A percentile compares a stretch with the other conserved stretches of the same genome.
These are phyloP conservation scores for Arctia plantaginis DNA, from an alignment of 2,888 invertebrate genomes.

Conservation along the genomic window DNA sequence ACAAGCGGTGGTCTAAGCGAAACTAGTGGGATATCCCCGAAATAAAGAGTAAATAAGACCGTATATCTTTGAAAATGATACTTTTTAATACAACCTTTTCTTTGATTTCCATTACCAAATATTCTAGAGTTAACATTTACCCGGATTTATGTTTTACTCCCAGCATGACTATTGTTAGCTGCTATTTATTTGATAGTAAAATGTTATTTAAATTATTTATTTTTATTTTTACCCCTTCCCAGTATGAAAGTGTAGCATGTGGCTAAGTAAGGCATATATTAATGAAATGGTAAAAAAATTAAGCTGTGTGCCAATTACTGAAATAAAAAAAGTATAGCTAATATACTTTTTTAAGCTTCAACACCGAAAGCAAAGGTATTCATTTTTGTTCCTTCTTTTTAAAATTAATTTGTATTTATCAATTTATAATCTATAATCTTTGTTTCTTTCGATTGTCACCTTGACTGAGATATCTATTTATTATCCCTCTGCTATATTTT, in stretches of 20 bases:
- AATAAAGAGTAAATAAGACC: not conserved
- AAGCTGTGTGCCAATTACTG: slow-evolving; percentile 22
- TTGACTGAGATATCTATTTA: not conserved
- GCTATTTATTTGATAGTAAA: slow-evolving; percentile 77
- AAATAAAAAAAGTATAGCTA: not conserved
- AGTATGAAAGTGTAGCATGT: slow-evolving; percentile 18
- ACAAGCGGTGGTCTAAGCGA: not conserved
- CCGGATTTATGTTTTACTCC: slow-evolving; percentile 42
- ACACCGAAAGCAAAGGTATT: not conserved
- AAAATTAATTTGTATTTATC: too few species aligned
- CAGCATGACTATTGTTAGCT: slow-evolving; percentile 58
- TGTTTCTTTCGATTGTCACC: not conserved
- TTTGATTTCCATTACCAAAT: slow-evolving; percentile 59
- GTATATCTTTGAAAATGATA: not conserved
- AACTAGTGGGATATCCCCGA: not conserved
- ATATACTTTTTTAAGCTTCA: too few species aligned
- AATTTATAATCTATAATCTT: too few species aligned
- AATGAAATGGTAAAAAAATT: slow-evolving; percentile 2
- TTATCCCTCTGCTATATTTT: too few species aligned
- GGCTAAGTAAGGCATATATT: not conserved
- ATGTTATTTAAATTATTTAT: slow-evolving; percentile 67
- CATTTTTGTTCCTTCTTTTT: not conserved
- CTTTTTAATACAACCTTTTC: slow-evolving; percentile 56
- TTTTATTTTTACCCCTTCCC: slow-evolving; percentile 41
- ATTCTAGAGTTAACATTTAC: slow-evolving; percentile 39